Evolutionary conservation across 2,797 vertebrate species (phyloP).

Genomic region (Alfaro cultratus): DNA sequence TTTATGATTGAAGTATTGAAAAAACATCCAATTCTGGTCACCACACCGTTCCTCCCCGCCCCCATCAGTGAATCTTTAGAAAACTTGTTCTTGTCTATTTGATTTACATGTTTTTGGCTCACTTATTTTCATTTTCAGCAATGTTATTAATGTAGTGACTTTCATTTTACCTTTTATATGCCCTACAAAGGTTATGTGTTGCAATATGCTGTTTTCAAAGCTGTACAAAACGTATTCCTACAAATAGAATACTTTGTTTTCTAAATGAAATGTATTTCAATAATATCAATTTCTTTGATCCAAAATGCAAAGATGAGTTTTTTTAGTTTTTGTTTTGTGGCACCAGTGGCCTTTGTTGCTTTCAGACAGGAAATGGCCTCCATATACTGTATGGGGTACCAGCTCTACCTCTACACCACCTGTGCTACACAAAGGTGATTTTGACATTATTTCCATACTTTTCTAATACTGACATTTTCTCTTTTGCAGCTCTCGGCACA

Average conservation of each 20-base stretch:
- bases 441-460: background rate
- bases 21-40: too few species aligned
- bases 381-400: background rate
- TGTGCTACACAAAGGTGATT: background rate
- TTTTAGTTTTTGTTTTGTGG: background rate
- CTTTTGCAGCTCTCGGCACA: conserved; percentile 89
- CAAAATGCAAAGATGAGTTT: background rate
- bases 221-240: background rate
- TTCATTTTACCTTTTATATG: background rate
- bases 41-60: accelerated
- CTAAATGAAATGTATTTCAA: background rate
- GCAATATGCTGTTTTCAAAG: background rate
- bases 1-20: background rate
- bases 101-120: too few species aligned
- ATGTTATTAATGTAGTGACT: too few species aligned
- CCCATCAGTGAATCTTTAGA: too few species aligned
- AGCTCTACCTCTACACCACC: background rate
- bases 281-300: background rate
- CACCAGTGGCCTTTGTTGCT: too few species aligned
- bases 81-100: too few species aligned
- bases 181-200: background rate
- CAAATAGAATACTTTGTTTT: background rate
- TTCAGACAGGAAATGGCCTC: background rate
- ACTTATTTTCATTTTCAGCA: too few species aligned
- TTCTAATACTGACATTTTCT: background rate